phyloP scores from a whole-genome alignment of 2,888 invertebrate genomes.

The Erebia aethiops region DNA sequence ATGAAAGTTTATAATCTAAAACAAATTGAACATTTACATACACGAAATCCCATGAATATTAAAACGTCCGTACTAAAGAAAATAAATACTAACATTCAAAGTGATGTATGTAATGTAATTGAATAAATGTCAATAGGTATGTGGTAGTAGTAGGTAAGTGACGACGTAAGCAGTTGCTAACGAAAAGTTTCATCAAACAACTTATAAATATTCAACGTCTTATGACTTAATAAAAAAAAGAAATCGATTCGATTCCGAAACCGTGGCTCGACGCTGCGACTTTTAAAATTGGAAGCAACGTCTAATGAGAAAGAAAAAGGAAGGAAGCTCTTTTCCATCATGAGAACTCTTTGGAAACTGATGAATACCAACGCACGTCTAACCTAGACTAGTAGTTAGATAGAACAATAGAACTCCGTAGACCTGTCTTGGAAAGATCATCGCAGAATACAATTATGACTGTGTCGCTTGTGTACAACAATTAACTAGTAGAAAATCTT shows the following conservation, averaged over 20 bases:
- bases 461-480: too few species aligned
- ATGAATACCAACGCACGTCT: background rate
- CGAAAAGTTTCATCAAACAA: constrained; percentile 25
- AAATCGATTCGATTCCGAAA: constrained; percentile 30
- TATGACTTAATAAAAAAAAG: constrained; percentile 29
- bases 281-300: constrained; percentile 21
- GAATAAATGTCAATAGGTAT: background rate
- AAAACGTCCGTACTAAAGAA: background rate
- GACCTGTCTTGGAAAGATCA: too few species aligned
- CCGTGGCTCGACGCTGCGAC: constrained; percentile 17
- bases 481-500: too few species aligned
- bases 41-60: background rate
- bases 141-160: background rate
- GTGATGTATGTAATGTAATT: background rate
- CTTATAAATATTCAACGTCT: constrained; percentile 29
- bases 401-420: too few species aligned
- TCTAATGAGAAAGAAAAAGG: background rate
- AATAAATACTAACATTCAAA: background rate
- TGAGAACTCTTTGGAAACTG: background rate
- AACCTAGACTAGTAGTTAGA: too few species aligned
- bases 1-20: too few species aligned
- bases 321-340: background rate
- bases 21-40: background rate
- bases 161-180: constrained; percentile 20
- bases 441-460: too few species aligned